Percentiles rank a stretch among this genome's conserved stretches.
These are phyloP conservation scores for Gnathonemus echidnorhynchus DNA, from an alignment of 2,113 vertebrate genomes.

Conservation along the genomic window DNA sequence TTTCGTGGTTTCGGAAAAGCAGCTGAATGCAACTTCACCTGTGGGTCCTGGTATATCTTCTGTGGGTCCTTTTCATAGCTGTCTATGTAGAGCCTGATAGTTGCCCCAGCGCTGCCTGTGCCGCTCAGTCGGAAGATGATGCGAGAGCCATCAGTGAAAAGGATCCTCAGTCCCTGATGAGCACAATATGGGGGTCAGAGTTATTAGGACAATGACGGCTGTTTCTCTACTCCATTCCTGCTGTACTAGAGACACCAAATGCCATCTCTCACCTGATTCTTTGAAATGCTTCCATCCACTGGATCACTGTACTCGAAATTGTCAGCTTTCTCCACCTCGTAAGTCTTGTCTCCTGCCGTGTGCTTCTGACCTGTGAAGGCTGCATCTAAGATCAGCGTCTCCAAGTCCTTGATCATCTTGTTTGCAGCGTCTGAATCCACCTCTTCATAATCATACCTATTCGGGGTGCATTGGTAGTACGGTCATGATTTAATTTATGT, in stretches of 20 bases:
- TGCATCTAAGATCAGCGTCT: conserved; percentile 74
- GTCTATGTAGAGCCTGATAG: conserved; percentile 90
- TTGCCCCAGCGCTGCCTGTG: conserved; percentile 91
- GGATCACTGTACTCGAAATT: conserved; percentile 94
- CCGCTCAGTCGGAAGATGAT: conserved; percentile 95
- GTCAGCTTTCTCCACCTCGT: conserved; percentile 82
- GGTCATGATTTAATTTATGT: neutral
- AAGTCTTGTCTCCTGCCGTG: conserved; percentile 76
- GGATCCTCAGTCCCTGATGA: conserved; percentile 80
- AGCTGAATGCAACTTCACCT: conserved; percentile 59
- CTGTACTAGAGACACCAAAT: neutral
- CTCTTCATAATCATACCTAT: conserved; percentile 94
- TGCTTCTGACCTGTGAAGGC: conserved; percentile 83
- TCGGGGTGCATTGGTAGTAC: conserved; percentile 8
- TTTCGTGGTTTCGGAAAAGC: neutral
- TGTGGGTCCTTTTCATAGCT: conserved; percentile 88
- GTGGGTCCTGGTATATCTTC: conserved; percentile 86
- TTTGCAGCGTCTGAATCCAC: conserved; percentile 84
- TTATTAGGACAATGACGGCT: neutral
- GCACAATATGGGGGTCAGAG: neutral
- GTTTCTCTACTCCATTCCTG: neutral
- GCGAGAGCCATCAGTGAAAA: conserved; percentile 91
- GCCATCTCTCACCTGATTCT: conserved; percentile 77
- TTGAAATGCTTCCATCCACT: conserved; percentile 87
- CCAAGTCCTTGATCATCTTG: conserved; percentile 91